Percentiles rank a stretch among this genome's conserved stretches.
Conservation (phyloP, 2,888 invertebrate species). For the Pristionchus entomophagus region DNA sequence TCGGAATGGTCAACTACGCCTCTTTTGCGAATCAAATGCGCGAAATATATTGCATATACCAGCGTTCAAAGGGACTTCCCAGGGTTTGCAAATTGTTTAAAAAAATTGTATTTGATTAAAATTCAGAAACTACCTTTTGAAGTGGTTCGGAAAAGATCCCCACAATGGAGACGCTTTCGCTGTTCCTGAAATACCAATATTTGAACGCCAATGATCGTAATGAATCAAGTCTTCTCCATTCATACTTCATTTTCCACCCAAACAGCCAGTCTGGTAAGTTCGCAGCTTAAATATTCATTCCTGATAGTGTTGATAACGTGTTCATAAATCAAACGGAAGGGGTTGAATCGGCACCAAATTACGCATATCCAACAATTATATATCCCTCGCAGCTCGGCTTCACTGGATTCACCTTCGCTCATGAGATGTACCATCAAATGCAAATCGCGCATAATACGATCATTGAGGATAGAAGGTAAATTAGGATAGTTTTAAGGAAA, state of each 20-base stretch:
- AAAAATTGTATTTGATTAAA: neutral
- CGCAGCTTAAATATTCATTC: too few species aligned
- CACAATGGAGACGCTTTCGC: too few species aligned
- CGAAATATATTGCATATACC: too few species aligned
- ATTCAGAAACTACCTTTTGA: neutral
- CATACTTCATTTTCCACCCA: neutral
- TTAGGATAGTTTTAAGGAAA: too few species aligned
- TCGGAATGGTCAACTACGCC: too few species aligned
- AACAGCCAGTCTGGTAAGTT: neutral
- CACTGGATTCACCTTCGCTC: neutral
- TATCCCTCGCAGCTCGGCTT: neutral
- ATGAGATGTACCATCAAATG: neutral
- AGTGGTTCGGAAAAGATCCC: neutral
- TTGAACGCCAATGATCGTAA: neutral
- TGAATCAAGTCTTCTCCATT: neutral
- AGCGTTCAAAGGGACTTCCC: neutral
- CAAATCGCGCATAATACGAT: neutral
- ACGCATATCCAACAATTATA: too few species aligned
- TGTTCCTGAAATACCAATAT: neutral
- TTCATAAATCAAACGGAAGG: too few species aligned
- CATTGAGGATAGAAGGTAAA: neutral
- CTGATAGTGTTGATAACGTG: too few species aligned
- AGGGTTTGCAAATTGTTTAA: neutral
- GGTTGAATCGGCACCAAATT: too few species aligned
- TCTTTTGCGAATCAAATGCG: too few species aligned